These are phyloP conservation scores for Anarsia innoxiella DNA, from an alignment of 2,888 invertebrate genomes.

Conservation along the genomic window DNA sequence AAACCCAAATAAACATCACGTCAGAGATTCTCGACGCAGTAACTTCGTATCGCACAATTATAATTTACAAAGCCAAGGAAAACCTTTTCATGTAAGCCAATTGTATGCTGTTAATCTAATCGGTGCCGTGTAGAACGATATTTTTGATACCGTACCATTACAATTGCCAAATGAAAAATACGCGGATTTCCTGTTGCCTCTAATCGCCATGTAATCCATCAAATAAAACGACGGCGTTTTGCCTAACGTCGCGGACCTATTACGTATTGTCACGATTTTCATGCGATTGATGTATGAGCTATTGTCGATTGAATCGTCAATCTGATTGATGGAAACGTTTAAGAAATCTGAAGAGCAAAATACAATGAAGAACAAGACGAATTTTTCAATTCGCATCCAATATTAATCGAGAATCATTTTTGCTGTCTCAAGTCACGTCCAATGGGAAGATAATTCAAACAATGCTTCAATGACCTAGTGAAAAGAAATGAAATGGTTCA, in stretches of 20 bases:
- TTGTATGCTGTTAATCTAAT: slow-evolving; percentile 62
- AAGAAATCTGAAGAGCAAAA: slow-evolving; percentile 8
- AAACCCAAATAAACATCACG: no score
- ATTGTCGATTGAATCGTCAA: slow-evolving; percentile 31
- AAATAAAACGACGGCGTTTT: slow-evolving; percentile 50
- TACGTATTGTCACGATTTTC: slow-evolving; percentile 59
- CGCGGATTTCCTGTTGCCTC: slow-evolving; percentile 63
- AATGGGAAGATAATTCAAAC: no score
- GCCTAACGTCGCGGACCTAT: slow-evolving; percentile 39
- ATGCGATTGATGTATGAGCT: slow-evolving; percentile 45
- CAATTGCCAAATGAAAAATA: slow-evolving; percentile 72
- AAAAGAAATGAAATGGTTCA: slow-evolving; percentile 26
- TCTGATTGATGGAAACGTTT: slow-evolving; percentile 33
- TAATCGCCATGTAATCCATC: slow-evolving; percentile 70
- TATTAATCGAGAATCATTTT: no score
- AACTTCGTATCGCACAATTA: no score
- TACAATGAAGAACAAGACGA: background rate
- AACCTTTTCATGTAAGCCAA: slow-evolving; percentile 69
- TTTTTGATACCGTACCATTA: slow-evolving; percentile 57
- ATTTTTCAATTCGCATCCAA: no score
- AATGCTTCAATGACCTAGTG: slow-evolving; percentile 18
- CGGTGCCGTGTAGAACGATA: slow-evolving; percentile 56
- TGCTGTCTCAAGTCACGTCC: no score
- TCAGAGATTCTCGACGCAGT: no score
- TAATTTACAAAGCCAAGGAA: no score